These are phyloP conservation scores for Eucera pruinosa DNA, from an alignment of 2,888 invertebrate species.

Conservation along the genomic window DNA sequence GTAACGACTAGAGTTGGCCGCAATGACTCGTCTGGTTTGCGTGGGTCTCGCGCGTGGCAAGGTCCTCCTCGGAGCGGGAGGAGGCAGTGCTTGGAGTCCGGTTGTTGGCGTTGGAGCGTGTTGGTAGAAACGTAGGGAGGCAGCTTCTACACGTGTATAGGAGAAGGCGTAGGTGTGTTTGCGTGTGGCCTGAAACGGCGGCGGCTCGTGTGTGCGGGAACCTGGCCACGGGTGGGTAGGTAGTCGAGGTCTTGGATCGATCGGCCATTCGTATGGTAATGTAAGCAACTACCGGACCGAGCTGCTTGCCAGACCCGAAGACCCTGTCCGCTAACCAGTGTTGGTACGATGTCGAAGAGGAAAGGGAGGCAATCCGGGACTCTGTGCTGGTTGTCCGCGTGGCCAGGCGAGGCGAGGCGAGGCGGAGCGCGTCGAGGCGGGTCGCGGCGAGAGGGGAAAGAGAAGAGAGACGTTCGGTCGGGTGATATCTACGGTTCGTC, in stretches of 20 bases:
- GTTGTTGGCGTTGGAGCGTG: slow-evolving; percentile 13
- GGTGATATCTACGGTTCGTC: slow-evolving; percentile 63
- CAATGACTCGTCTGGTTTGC: slow-evolving; percentile 37
- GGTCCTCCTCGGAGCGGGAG: background rate
- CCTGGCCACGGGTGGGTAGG: slow-evolving; percentile 60
- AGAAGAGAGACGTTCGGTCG: slow-evolving; percentile 22
- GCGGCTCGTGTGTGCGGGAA: slow-evolving; percentile 35
- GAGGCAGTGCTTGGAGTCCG: slow-evolving; percentile 6
- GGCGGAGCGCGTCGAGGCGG: too few relatives aligned
- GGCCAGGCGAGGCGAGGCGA: slow-evolving; percentile 11
- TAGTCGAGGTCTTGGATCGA: slow-evolving; percentile 80
- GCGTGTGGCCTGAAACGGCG: slow-evolving; percentile 12
- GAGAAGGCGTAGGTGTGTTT: background rate
- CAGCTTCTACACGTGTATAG: too few relatives aligned
- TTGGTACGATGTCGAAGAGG: slow-evolving; percentile 66
- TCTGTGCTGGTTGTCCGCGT: slow-evolving; percentile 44
- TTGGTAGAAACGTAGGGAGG: slow-evolving; percentile 25
- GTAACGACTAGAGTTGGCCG: slow-evolving; percentile 31
- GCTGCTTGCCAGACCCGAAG: slow-evolving; percentile 80
- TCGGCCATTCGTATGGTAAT: slow-evolving; percentile 84
- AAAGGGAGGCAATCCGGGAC: slow-evolving; percentile 61
- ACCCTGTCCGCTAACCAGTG: slow-evolving; percentile 68
- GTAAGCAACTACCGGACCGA: slow-evolving; percentile 83
- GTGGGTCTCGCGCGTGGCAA: slow-evolving; percentile 10
- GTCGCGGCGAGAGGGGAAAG: too few relatives aligned